phyloP scores from a whole-genome alignment of 2,113 vertebrate species.

The Tiliqua scincoides region DNA sequence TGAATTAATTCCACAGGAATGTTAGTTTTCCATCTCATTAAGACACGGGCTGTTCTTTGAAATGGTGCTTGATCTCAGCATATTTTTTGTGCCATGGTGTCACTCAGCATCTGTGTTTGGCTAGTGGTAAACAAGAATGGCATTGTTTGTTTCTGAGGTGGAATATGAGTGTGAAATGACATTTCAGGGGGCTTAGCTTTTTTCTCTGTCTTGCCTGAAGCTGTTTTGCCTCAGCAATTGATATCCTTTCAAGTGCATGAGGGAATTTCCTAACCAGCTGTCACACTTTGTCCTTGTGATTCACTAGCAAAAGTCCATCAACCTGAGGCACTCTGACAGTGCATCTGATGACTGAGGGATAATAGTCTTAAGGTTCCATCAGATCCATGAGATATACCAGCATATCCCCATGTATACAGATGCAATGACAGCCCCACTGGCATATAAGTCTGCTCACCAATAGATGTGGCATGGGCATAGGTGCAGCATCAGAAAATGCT shows the following conservation, averaged over 20 bases:
- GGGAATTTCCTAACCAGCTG: neutral
- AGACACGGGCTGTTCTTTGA: neutral
- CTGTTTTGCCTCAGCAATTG: slow-evolving; percentile 26
- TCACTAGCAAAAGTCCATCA: neutral
- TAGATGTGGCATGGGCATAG: too few species aligned
- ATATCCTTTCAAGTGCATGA: slow-evolving; percentile 10
- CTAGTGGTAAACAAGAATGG: neutral
- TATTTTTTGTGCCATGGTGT: neutral
- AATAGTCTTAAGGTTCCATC: neutral
- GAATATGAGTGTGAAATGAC: slow-evolving; percentile 21
- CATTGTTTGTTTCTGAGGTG: slow-evolving; percentile 2
- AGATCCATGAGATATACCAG: too few species aligned
- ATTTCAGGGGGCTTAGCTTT: neutral
- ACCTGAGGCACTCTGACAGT: neutral
- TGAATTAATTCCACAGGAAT: neutral
- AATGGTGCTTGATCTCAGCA: neutral
- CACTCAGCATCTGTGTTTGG: neutral
- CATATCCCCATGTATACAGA: too few species aligned
- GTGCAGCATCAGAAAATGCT: too few species aligned
- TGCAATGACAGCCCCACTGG: too few species aligned
- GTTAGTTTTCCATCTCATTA: neutral
- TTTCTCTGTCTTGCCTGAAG: neutral
- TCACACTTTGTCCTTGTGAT: neutral
- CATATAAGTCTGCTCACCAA: too few species aligned
- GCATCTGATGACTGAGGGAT: neutral